phyloP scores from a whole-genome alignment of 2,797 vertebrate genomes.

The Acrossocheilus wenchowensis region DNA sequence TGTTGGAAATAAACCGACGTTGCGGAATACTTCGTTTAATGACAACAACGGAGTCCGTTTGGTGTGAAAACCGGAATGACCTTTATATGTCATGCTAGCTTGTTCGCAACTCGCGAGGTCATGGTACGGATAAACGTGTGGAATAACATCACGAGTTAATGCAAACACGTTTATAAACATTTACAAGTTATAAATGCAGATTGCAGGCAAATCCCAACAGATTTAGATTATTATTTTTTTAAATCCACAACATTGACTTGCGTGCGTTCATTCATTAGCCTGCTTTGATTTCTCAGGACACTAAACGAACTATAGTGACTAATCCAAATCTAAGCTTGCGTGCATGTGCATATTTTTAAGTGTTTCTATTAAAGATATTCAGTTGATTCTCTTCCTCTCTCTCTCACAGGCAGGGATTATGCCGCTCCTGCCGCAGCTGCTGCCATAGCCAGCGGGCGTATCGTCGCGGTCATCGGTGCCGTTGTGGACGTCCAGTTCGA shows the following conservation, averaged over 20 bases:
- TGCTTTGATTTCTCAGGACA: not conserved
- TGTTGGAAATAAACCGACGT: not conserved
- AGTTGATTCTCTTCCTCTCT: not conserved
- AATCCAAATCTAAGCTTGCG: not conserved
- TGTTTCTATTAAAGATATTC: not conserved
- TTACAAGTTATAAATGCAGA: not conserved
- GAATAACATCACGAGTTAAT: not conserved
- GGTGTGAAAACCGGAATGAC: constrained; percentile 72
- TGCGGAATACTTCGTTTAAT: not conserved
- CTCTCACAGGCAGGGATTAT: constrained; percentile 86
- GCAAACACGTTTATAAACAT: not conserved
- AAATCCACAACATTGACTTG: too few species aligned
- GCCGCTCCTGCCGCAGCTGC: constrained; percentile 83
- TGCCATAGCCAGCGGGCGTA: constrained; percentile 77
- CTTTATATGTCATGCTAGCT: constrained; percentile 72
- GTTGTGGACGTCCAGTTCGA: constrained; percentile 98
- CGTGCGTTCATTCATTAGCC: not conserved
- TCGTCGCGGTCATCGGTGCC: constrained; percentile 95
- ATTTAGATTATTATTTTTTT: not conserved
- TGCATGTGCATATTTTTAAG: not conserved
- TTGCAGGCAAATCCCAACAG: accelerated
- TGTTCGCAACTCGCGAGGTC: constrained; percentile 31
- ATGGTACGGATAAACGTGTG: not conserved
- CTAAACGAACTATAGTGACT: too few species aligned
- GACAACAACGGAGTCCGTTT: not conserved